Conservation (phyloP, 2,113 vertebrate species). For the Murina feae region DNA sequence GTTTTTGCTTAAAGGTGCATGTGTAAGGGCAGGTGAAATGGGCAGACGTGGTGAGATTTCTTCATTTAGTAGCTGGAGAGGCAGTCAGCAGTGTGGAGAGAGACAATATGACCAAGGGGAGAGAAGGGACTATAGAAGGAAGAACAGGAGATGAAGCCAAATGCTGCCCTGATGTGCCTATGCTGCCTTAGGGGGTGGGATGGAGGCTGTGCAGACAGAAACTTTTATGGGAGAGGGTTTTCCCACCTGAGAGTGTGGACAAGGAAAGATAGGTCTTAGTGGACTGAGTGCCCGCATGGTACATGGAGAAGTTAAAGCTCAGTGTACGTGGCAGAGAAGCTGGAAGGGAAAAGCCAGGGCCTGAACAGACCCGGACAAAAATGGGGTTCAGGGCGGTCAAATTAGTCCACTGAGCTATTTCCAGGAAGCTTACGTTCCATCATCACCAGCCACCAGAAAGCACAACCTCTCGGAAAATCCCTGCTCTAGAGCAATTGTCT, state of each 20-base stretch:
- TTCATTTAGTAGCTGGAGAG: background rate
- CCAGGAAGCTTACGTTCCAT: background rate
- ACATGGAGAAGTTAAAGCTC: background rate
- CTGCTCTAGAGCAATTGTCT: background rate
- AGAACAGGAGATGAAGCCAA: too few species aligned
- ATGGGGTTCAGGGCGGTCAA: accelerated
- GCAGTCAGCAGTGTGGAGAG: accelerated
- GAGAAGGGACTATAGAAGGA: accelerated
- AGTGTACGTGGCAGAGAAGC: background rate
- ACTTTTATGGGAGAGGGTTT: too few species aligned
- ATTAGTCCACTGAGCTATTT: background rate
- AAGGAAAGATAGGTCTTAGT: background rate
- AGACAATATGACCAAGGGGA: accelerated
- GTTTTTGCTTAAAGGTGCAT: background rate
- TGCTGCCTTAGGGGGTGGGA: accelerated
- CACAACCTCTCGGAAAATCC: background rate
- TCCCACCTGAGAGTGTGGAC: background rate
- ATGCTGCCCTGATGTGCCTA: accelerated
- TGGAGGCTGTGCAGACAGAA: accelerated
- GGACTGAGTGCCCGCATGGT: background rate
- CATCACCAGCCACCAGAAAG: background rate
- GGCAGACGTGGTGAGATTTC: background rate
- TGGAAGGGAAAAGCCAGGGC: background rate
- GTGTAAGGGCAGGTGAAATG: too few species aligned
- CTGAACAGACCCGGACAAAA: background rate